These are phyloP conservation scores for Tryphoninae sp. DNA, from an alignment of 2,888 invertebrate species.

Conservation along the genomic window DNA sequence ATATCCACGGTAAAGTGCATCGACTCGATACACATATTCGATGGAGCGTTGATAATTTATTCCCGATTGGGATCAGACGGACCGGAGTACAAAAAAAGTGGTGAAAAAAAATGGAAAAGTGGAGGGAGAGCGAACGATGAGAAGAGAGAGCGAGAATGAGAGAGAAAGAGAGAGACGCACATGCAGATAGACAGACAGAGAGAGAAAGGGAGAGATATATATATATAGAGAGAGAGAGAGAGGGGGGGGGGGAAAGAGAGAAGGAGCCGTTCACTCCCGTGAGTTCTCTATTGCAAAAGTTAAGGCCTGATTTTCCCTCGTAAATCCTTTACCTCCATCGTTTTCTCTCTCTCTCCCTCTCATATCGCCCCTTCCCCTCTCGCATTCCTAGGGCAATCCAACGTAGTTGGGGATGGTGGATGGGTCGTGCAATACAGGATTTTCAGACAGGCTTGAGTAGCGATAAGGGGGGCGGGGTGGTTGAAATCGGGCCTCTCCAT, in stretches of 20 bases:
- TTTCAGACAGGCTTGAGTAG: conserved; percentile 24
- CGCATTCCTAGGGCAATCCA: conserved; percentile 16
- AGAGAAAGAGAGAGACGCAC: conserved; percentile 15
- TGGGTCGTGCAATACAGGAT: conserved; percentile 37
- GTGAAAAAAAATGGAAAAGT: conserved; percentile 31
- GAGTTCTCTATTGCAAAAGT: conserved; percentile 62
- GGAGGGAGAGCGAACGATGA: conserved; percentile 23
- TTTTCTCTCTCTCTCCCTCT: conserved; percentile 25
- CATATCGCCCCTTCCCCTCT: conserved; percentile 24
- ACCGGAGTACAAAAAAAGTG: conserved; percentile 10
- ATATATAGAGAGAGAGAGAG: conserved; percentile 5
- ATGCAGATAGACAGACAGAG: not conserved
- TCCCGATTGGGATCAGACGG: conserved; percentile 36
- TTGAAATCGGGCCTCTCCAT: conserved; percentile 56
- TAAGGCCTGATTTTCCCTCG: conserved; percentile 60
- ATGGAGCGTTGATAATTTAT: conserved; percentile 49
- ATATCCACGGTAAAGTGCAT: not conserved
- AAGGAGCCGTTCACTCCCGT: conserved; percentile 40
- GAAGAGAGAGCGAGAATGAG: not conserved
- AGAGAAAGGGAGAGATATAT: not conserved
- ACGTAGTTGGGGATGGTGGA: conserved; percentile 20
- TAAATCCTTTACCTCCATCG: conserved; percentile 59
- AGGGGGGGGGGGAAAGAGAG: conserved; percentile 11
- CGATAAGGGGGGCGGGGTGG: conserved; percentile 16
- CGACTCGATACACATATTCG: conserved; percentile 47